Evolutionary conservation across 2,797 vertebrate species (phyloP).

Genomic region (Spea hammondii): DNA sequence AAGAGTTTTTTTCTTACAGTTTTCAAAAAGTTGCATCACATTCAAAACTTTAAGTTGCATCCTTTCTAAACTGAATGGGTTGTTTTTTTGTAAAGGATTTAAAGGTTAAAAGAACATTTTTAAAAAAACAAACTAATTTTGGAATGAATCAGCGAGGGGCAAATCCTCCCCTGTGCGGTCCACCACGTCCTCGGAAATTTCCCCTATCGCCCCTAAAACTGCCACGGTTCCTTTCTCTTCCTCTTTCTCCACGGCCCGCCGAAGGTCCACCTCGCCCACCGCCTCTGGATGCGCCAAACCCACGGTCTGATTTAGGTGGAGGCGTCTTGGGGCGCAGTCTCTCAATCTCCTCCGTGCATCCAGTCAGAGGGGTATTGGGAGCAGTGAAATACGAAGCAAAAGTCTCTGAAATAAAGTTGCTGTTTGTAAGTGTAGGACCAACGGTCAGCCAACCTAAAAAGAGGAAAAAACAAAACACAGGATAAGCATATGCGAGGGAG

Average conservation of each 20-base stretch:
- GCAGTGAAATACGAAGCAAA: slow-evolving; percentile 82
- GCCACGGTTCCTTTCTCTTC: slow-evolving; percentile 90
- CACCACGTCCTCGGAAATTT: slow-evolving; percentile 86
- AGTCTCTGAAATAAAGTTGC: slow-evolving; percentile 93
- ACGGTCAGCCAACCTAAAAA: slow-evolving; percentile 93
- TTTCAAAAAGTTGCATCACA: slow-evolving; percentile 46
- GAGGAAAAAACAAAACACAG: neutral
- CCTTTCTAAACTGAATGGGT: neutral
- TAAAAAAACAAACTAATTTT: neutral
- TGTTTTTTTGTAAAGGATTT: slow-evolving; percentile 32
- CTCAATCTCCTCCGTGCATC: slow-evolving; percentile 96
- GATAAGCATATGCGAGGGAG: too few relatives aligned
- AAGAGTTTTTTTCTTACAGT: neutral
- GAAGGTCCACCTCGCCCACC: slow-evolving; percentile 82
- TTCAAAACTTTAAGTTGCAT: slow-evolving; percentile 37
- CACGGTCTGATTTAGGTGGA: slow-evolving; percentile 84
- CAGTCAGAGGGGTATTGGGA: slow-evolving; percentile 83
- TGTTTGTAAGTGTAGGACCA: slow-evolving; percentile 94
- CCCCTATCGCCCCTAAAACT: slow-evolving; percentile 92
- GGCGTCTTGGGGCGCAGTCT: slow-evolving; percentile 94
- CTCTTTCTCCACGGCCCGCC: slow-evolving; percentile 84
- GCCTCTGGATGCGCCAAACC: slow-evolving; percentile 84
- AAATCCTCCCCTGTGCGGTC: slow-evolving; percentile 85
- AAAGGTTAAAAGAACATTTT: slow-evolving; percentile 7
- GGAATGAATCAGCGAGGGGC: slow-evolving; percentile 75